Evolutionary conservation across 2,113 vertebrate species (phyloP).

Genomic region (Rhinolophus sinicus): DNA sequence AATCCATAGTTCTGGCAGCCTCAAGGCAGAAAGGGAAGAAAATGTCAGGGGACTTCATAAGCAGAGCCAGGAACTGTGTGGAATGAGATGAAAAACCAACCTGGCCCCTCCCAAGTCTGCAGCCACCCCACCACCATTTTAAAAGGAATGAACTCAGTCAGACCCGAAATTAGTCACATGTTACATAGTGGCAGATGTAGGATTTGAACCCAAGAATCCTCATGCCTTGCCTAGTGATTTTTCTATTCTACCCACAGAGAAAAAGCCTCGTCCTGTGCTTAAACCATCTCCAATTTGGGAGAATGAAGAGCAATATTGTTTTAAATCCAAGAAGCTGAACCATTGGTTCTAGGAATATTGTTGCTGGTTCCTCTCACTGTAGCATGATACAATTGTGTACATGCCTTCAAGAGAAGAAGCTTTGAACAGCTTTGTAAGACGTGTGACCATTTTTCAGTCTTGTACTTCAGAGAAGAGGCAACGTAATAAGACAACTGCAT

Average conservation of each 20-base stretch:
- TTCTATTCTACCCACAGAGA: background rate
- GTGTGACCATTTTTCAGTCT: background rate
- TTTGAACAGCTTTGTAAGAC: background rate
- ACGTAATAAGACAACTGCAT: slow-evolving; percentile 8
- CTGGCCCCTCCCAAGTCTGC: background rate
- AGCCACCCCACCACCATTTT: background rate
- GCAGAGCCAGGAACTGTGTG: background rate
- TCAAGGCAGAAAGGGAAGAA: background rate
- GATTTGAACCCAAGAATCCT: background rate
- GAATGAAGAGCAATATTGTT: background rate
- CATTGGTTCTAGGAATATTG: background rate
- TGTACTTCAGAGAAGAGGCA: background rate
- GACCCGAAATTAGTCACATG: background rate
- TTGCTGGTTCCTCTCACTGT: background rate
- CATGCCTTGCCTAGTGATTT: rapidly evolving
- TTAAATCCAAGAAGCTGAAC: background rate
- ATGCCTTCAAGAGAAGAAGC: background rate
- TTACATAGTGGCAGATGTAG: background rate
- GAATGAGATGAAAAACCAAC: background rate
- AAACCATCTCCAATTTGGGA: background rate
- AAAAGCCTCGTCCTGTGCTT: too few relatives aligned
- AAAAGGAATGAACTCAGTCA: background rate
- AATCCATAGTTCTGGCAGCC: background rate
- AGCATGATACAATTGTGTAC: background rate
- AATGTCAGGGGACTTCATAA: too few relatives aligned